Conservation (phyloP, 1,140 invertebrate species). For the Gonatopus flavifemur region DNA sequence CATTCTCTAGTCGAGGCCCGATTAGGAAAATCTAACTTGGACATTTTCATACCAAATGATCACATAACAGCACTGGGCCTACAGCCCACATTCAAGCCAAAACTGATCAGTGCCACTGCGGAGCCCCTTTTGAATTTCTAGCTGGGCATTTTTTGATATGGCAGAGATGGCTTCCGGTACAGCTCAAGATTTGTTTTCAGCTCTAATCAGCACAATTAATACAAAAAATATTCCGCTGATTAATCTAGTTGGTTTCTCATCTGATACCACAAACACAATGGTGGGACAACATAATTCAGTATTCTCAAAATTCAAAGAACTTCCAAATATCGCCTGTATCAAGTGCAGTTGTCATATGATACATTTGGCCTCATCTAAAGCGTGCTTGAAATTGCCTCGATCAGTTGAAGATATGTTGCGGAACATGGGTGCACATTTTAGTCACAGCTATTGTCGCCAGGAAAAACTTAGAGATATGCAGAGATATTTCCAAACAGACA, state of each 20-base stretch:
- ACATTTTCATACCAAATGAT: no score
- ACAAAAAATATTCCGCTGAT: conserved; percentile 29
- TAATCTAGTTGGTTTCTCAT: conserved; percentile 40
- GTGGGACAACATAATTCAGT: conserved; percentile 40
- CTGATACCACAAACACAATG: conserved; percentile 46
- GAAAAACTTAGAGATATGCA: conserved; percentile 42
- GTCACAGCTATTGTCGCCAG: conserved; percentile 32
- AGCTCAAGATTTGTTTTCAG: no score
- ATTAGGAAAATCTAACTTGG: no score
- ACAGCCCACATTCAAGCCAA: no score
- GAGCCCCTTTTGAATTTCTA: no score
- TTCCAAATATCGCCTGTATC: conserved; percentile 36
- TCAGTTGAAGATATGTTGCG: no score
- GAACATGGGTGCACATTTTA: conserved; percentile 43
- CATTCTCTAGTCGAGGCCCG: no score
- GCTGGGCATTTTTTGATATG: no score
- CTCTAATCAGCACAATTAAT: no score
- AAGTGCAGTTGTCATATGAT: conserved; percentile 45
- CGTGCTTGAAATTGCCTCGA: conserved; percentile 35
- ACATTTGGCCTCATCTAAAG: conserved; percentile 32
- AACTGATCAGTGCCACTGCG: no score
- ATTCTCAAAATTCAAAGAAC: conserved; percentile 29
- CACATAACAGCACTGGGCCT: no score
- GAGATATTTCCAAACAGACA: conserved; percentile 34
- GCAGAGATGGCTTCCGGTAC: no score